These are phyloP conservation scores for Okapia johnstoni DNA, from an alignment of 2,113 vertebrate species.

Conservation along the genomic window DNA sequence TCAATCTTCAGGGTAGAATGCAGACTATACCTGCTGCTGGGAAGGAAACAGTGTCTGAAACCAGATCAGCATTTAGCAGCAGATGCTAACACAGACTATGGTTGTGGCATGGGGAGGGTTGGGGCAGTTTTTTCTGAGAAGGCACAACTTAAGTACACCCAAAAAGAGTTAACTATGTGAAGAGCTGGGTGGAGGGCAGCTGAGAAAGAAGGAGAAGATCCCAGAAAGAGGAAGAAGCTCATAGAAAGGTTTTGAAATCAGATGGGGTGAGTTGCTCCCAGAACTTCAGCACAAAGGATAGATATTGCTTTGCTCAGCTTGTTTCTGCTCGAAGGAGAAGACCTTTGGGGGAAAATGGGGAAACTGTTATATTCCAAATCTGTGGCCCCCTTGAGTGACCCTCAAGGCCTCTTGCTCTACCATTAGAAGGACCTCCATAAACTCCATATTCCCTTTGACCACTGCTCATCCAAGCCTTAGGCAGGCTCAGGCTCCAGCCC, in stretches of 20 bases:
- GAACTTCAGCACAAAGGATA: neutral
- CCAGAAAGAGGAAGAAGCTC: neutral
- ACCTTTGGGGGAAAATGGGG: neutral
- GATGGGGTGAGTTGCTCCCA: neutral
- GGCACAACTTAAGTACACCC: neutral
- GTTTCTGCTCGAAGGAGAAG: neutral
- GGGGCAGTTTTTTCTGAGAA: neutral
- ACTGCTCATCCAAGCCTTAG: neutral
- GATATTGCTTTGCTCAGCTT: neutral
- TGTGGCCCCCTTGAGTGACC: neutral
- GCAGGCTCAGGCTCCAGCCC: neutral
- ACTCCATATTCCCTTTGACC: too few species aligned
- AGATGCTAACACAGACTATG: too few species aligned
- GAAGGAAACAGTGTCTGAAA: neutral
- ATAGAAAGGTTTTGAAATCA: neutral
- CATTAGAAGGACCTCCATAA: neutral
- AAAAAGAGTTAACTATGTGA: neutral
- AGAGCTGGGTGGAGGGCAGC: neutral
- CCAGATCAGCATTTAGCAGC: neutral
- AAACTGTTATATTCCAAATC: neutral
- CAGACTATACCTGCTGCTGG: neutral
- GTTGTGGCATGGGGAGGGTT: fast-evolving
- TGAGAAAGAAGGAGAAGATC: neutral
- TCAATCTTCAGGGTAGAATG: neutral
- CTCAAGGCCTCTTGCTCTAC: neutral